phyloP scores from a whole-genome alignment of 2,797 vertebrate species.

The Lagorchestes hirsutus region DNA sequence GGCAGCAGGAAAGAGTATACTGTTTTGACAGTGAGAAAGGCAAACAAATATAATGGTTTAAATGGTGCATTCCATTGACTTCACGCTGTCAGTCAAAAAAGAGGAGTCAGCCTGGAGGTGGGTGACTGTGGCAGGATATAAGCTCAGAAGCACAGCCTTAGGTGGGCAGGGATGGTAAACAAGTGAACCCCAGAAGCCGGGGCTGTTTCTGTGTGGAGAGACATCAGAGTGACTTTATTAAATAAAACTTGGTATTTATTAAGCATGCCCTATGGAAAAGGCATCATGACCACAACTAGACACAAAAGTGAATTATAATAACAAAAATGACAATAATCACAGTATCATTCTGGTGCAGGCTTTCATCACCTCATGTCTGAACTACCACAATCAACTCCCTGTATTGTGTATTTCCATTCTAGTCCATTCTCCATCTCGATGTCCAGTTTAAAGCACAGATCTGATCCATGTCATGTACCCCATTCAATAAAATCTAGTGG shows the following conservation, averaged over 20 bases:
- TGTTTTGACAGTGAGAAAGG: conserved; percentile 43
- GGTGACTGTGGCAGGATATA: not conserved
- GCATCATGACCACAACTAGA: not conserved
- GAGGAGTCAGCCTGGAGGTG: not conserved
- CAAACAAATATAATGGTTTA: not conserved
- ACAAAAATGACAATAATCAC: no score
- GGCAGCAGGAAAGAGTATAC: conserved; percentile 3
- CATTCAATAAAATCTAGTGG: not conserved
- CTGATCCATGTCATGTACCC: not conserved
- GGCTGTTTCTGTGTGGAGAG: not conserved
- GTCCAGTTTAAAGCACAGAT: not conserved
- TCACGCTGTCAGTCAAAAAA: not conserved
- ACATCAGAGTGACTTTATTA: not conserved
- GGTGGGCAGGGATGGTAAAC: not conserved
- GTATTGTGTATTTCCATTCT: not conserved
- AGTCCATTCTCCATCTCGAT: not conserved
- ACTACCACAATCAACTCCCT: not conserved
- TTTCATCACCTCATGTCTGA: not conserved
- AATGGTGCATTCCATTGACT: not conserved
- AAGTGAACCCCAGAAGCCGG: not conserved
- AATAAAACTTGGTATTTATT: not conserved
- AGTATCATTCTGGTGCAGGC: not conserved
- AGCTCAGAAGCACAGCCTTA: not conserved
- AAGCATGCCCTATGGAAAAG: not conserved
- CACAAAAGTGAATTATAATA: not conserved